Base-by-base conservation (phyloP, 2,797 vertebrate species). In the Artibeus jamaicensis region DNA sequence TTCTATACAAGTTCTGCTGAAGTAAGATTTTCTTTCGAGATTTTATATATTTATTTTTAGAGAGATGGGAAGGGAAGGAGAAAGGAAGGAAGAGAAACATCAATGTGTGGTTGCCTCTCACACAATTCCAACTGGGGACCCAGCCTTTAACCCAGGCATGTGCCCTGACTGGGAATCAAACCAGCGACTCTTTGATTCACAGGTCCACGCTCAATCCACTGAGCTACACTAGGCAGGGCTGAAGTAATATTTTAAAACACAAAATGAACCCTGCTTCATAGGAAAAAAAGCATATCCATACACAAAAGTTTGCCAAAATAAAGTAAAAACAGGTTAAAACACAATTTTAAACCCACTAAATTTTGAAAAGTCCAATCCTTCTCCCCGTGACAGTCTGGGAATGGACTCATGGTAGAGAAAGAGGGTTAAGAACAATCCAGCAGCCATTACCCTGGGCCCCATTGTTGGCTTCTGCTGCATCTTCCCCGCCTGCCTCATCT, bases 391-490 rank as follows among this genome's bases (percentile, higher is more conserved):
- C 15, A 32, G 37, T 37, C 9, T 74, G 37, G 34, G 12, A 50
- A 18, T 1, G 15, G 57, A 83, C 55, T 50, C 22, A 7, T 1
- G 12, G 44, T 12, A 10, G 5, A 16, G 2, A 55, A 50, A 44
- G 37, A 18, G 22, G 18, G 32, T 18, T 6, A 22, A 50, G 74
- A 1, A 46, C 37, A 26, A 44, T 37, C 6, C 9, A 10, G 19
- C 95, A 95, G 93, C 94, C 96, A 76, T 97, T 98, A 99, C 99
- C 99, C 98, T 99, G 99, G 83, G 98, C 99, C 97, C 99, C 99
- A 76, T 99, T 99, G 97, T 99, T 99, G 95, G 98, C 99, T 70
- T 99, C 99, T 5, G 99, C 99, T 18, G 99, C 99, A 95, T 99
- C 99, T 95, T 99, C 99, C 62, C 99, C 99, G 6, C 99, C 99